phyloP scores from a whole-genome alignment of 2,113 vertebrate genomes.

The Aegithalos caudatus region DNA sequence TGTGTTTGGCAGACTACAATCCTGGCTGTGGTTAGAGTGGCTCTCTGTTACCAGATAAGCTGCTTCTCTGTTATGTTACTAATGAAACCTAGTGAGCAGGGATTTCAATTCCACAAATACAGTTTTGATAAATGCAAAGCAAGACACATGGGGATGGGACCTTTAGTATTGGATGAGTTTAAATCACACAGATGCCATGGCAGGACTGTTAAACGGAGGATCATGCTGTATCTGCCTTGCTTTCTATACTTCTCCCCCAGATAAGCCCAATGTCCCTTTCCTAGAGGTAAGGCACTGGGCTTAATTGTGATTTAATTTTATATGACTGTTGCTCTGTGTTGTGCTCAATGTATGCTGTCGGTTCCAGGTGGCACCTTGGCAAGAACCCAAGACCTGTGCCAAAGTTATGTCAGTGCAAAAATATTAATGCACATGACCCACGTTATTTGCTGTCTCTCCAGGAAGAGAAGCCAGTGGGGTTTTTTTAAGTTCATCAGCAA shows the following conservation, averaged over 20 bases:
- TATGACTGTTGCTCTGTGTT: conserved; percentile 31
- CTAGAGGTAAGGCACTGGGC: neutral
- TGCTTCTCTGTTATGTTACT: neutral
- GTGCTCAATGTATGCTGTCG: conserved; percentile 32
- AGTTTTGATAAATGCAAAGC: neutral
- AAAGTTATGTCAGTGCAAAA: conserved; percentile 44
- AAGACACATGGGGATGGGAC: neutral
- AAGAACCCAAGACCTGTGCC: conserved; percentile 19
- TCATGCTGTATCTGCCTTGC: neutral
- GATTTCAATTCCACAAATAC: neutral
- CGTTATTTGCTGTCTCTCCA: neutral
- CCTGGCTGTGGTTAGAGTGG: neutral
- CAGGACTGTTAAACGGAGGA: neutral
- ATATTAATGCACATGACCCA: conserved; percentile 36
- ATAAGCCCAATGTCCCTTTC: neutral
- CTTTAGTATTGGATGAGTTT: neutral
- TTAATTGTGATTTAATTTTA: conserved; percentile 45
- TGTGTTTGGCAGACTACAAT: neutral
- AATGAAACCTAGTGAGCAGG: neutral
- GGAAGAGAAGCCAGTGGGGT: neutral
- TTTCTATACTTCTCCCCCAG: neutral
- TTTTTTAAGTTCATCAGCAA: neutral
- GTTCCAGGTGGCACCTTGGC: conserved; percentile 57
- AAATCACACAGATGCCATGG: neutral
- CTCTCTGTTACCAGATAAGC: neutral